Conservation (phyloP, 2,113 vertebrate genomes). For the Seriola rivoliana region DNA sequence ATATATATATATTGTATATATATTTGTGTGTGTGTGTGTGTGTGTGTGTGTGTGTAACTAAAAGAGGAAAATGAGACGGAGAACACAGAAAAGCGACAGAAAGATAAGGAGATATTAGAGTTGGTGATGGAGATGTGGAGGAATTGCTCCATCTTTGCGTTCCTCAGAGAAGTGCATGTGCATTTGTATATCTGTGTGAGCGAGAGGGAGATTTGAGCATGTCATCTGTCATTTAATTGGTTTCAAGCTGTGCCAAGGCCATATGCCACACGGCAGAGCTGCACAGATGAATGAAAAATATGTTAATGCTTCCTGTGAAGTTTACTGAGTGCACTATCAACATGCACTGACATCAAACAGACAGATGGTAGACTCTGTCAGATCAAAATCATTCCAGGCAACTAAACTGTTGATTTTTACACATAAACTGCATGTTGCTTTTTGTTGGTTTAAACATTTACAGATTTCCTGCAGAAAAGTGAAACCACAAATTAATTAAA, state of each 20-base stretch:
- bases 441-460: not conserved
- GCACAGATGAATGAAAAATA: conserved; percentile 48
- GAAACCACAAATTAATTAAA: conserved; percentile 30
- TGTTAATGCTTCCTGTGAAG: conserved; percentile 58
- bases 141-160: conserved; percentile 51
- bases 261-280: conserved; percentile 25
- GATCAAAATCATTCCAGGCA: conserved; percentile 8
- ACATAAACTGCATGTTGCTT: not conserved
- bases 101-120: conserved; percentile 6
- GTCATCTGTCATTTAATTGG: conserved; percentile 43
- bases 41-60: not conserved
- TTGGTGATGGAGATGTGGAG: conserved; percentile 45
- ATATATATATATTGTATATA: no score
- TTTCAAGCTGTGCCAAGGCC: conserved; percentile 49
- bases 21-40: no score
- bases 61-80: not conserved
- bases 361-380: conserved; percentile 36
- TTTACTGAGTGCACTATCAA: conserved; percentile 13
- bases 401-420: conserved; percentile 7
- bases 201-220: conserved; percentile 23
- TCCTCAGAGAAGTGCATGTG: conserved; percentile 42
- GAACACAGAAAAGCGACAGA: not conserved
- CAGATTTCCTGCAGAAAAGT: conserved; percentile 5
- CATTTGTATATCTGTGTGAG: conserved; percentile 3
- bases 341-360: conserved; percentile 26